These are phyloP conservation scores for Homarus gammarus DNA, from an alignment of 2,888 invertebrate species.

Conservation along the genomic window DNA sequence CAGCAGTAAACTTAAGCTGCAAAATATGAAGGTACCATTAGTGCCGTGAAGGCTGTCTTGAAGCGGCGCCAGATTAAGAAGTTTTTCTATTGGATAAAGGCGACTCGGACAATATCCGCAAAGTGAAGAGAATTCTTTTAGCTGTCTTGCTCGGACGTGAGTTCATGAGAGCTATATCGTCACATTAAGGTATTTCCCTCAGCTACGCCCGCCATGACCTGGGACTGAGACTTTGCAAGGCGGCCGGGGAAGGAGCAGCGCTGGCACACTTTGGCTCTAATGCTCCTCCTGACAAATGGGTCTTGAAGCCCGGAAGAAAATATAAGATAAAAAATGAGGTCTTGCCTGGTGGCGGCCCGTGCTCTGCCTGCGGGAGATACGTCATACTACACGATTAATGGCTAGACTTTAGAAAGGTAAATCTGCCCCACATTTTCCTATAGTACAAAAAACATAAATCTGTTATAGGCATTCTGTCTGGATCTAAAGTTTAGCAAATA, in stretches of 20 bases:
- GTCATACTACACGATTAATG: background rate
- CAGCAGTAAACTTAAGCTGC: no score
- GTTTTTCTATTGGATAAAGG: no score
- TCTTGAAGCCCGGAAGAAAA: background rate
- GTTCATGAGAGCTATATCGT: no score
- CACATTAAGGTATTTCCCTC: background rate
- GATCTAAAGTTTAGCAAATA: background rate
- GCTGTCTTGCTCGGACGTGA: no score
- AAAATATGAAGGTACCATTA: no score
- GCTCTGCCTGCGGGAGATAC: background rate
- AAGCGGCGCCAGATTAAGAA: no score
- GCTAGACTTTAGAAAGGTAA: constrained; percentile 13
- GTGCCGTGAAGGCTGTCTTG: no score
- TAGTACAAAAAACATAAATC: background rate
- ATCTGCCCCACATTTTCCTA: background rate
- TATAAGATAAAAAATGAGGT: constrained; percentile 8
- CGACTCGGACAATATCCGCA: no score
- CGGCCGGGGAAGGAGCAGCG: background rate
- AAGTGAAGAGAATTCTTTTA: no score
- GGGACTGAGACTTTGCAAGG: background rate
- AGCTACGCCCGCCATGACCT: background rate
- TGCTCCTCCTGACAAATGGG: constrained; percentile 11
- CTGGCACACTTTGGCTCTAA: background rate
- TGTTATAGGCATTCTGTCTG: background rate
- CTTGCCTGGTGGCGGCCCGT: background rate